Conservation (phyloP, 2,888 invertebrate genomes). For the Cephalotes varians region DNA sequence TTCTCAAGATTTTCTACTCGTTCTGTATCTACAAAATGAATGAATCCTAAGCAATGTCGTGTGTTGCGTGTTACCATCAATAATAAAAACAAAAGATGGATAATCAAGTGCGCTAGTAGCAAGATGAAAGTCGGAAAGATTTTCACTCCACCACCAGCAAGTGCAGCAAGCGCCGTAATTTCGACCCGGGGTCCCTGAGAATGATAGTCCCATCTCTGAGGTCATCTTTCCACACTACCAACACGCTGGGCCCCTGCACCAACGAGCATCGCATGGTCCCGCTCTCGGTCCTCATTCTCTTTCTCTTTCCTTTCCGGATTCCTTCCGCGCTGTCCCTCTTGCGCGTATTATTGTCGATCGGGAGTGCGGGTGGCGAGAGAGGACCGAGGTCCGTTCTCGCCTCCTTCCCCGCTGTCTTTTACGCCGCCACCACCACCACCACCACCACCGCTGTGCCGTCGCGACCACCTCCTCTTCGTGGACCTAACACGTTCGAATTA, state of each 20-base stretch:
- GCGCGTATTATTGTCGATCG: conserved; percentile 66
- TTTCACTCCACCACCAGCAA: neutral
- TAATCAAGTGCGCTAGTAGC: conserved; percentile 7
- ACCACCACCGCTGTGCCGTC: conserved; percentile 52
- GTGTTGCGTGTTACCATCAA: conserved; percentile 6
- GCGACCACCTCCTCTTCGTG: conserved; percentile 68
- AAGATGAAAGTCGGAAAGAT: conserved; percentile 4
- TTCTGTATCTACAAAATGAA: neutral
- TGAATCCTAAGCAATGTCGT: conserved; percentile 24
- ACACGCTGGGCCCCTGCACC: conserved; percentile 59
- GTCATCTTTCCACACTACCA: conserved; percentile 79
- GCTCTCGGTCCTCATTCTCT: conserved; percentile 44
- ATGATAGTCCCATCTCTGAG: conserved; percentile 79
- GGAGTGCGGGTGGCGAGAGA: conserved; percentile 80
- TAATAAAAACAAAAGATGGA: conserved; percentile 19
- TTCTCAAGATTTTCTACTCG: neutral
- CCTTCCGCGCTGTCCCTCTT: conserved; percentile 48
- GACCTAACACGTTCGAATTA: conserved; percentile 82
- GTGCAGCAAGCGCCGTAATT: conserved; percentile 61
- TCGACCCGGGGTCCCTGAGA: conserved; percentile 76
- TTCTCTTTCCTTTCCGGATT: conserved; percentile 22
- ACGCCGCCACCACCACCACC: conserved; percentile 57
- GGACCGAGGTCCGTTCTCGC: conserved; percentile 69
- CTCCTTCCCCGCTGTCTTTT: conserved; percentile 67
- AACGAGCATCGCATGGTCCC: conserved; percentile 47